Conservation (phyloP, 2,888 invertebrate species). For the Molanna angustata region DNA sequence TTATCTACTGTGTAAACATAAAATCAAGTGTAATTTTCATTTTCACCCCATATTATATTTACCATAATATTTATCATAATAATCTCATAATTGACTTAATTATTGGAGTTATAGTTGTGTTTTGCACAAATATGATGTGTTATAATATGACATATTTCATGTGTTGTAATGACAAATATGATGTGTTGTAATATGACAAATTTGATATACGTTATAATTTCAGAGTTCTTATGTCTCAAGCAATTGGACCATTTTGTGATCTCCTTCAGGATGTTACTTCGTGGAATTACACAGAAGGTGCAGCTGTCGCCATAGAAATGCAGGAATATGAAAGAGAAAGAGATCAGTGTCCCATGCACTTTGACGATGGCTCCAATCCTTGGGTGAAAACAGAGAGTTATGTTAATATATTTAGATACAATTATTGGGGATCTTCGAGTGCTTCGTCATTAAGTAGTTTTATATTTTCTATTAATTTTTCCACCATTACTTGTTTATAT, state of each 20-base stretch:
- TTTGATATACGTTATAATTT: constrained; percentile 32
- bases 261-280: constrained; percentile 87
- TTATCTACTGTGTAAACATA: no score
- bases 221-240: constrained; percentile 67
- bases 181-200: background rate
- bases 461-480: no score
- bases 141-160: no score
- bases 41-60: no score
- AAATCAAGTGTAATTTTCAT: no score
- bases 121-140: no score
- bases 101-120: no score
- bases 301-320: constrained; percentile 88
- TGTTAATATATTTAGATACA: constrained; percentile 63
- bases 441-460: no score
- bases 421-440: constrained; percentile 38
- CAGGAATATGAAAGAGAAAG: constrained; percentile 90
- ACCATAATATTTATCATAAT: no score
- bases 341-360: constrained; percentile 97
- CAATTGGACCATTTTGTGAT: constrained; percentile 89
- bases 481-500: no score
- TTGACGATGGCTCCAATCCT: constrained; percentile 90
- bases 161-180: no score
- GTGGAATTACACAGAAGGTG: constrained; percentile 86
- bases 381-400: constrained; percentile 72
- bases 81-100: no score